Conservation (phyloP, 1,140 invertebrate species). For the Drosophila equinoxialis region DNA sequence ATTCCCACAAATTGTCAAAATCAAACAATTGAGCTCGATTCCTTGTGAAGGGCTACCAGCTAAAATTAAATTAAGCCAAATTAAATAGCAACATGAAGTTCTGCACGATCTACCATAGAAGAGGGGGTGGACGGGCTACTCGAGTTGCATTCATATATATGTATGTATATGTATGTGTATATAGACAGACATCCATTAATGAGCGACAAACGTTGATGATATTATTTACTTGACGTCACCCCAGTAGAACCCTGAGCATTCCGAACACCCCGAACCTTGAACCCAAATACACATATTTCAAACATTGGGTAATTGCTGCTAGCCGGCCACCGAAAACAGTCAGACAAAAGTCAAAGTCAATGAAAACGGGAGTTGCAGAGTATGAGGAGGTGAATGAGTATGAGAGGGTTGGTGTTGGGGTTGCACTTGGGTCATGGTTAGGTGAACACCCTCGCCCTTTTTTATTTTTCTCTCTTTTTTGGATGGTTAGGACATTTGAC, state of each 20-base stretch:
- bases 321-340: slow-evolving; percentile 36
- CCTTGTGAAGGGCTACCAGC: slow-evolving; percentile 38
- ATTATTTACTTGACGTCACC: slow-evolving; percentile 50
- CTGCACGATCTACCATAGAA: not conserved
- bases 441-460: slow-evolving; percentile 51
- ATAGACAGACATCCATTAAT: slow-evolving; percentile 41
- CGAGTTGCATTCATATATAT: not conserved
- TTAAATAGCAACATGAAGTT: slow-evolving; percentile 44
- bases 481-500: slow-evolving; percentile 44
- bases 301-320: slow-evolving; percentile 39
- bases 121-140: slow-evolving; percentile 9
- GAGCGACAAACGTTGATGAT: slow-evolving; percentile 61
- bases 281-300: slow-evolving; percentile 28
- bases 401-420: slow-evolving; percentile 46
- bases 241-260: not conserved
- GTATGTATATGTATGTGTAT: too few species aligned
- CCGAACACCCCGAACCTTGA: not conserved
- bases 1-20: slow-evolving; percentile 14
- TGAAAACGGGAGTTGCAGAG: not conserved
- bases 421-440: slow-evolving; percentile 43
- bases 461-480: slow-evolving; percentile 4
- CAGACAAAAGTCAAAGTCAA: slow-evolving; percentile 52
- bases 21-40: not conserved
- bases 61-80: slow-evolving; percentile 65
- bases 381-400: too few species aligned